These are phyloP conservation scores for Stylophora pistillata DNA, from an alignment of 64 coral and sea anemone genomes.

Conservation along the genomic window DNA sequence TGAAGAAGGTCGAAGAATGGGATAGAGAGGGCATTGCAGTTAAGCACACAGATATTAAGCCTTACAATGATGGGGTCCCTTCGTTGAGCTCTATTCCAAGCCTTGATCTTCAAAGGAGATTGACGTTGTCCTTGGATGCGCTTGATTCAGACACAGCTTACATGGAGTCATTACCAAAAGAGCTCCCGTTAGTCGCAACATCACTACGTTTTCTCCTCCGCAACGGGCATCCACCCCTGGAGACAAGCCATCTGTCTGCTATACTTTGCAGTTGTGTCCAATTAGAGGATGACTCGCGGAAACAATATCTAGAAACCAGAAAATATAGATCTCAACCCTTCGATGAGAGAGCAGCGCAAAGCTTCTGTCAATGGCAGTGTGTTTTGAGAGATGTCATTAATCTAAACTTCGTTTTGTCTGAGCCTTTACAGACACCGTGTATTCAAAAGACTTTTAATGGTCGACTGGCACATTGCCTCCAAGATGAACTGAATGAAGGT, in stretches of 20 bases:
- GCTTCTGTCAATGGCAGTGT: slow-evolving; percentile 87
- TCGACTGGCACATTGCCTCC: slow-evolving; percentile 18
- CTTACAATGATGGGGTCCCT: slow-evolving; percentile 30
- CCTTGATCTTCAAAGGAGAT: not conserved
- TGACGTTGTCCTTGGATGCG: slow-evolving; percentile 7
- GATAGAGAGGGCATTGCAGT: slow-evolving; percentile 38
- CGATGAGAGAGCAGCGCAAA: slow-evolving; percentile 53
- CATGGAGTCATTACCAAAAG: slow-evolving; percentile 22
- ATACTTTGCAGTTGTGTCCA: slow-evolving; percentile 4
- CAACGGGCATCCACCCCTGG: slow-evolving; percentile 26
- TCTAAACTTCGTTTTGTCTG: slow-evolving; percentile 44
- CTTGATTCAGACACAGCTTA: slow-evolving; percentile 33
- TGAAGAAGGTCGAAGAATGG: slow-evolving; percentile 43
- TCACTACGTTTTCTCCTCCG: slow-evolving; percentile 56
- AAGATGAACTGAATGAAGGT: not conserved
- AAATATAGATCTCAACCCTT: not conserved
- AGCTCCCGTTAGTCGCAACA: slow-evolving; percentile 39
- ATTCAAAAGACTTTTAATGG: slow-evolving; percentile 60
- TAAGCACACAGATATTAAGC: slow-evolving; percentile 5
- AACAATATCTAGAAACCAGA: not conserved
- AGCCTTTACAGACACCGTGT: slow-evolving; percentile 54
- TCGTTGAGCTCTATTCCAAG: not conserved
- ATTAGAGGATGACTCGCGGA: not conserved
- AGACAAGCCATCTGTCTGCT: not conserved
- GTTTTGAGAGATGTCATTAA: slow-evolving; percentile 56